Percentiles rank a stretch among this genome's conserved stretches.
Conservation (phyloP, 1,140 invertebrate genomes). For the Orius insidiosus region DNA sequence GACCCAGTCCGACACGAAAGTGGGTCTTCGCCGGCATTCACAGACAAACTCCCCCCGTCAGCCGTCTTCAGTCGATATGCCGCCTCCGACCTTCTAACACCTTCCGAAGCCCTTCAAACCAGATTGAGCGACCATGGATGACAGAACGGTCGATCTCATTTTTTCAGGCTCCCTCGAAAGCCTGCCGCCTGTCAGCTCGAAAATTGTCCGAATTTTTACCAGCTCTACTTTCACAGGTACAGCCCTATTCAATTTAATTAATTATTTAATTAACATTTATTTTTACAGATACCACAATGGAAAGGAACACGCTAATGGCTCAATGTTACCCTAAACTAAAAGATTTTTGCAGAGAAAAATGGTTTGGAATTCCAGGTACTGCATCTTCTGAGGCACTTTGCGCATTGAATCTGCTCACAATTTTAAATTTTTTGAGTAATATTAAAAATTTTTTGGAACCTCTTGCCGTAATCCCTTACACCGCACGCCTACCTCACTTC, state of each 20-base stretch:
- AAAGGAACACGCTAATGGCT: conserved; percentile 94
- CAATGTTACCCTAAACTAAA: conserved; percentile 95
- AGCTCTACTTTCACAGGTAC: conserved; percentile 96
- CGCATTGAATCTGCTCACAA: no score
- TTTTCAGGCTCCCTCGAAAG: conserved; percentile 76
- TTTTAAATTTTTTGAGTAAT: no score
- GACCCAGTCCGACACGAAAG: no score
- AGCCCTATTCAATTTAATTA: conserved; percentile 9
- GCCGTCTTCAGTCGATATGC: not conserved
- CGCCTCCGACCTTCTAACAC: not conserved
- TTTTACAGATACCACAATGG: conserved; percentile 81
- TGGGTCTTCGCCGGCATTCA: no score
- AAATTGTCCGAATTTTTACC: conserved; percentile 96
- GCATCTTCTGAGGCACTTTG: conserved; percentile 5
- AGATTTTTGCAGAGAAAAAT: conserved; percentile 87
- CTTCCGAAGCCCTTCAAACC: not conserved
- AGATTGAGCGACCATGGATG: conserved; percentile 47
- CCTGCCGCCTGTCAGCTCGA: conserved; percentile 86
- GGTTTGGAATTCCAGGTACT: conserved; percentile 94
- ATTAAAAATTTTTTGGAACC: no score
- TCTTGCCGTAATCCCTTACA: no score
- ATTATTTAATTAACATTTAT: no score
- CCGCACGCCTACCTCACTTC: no score
- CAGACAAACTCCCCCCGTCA: no score
- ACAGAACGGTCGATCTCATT: conserved; percentile 74